Percentiles rank a stretch among this genome's conserved stretches.
These are phyloP conservation scores for Crambe crambe DNA, from an alignment of 37 sponge, comb jelly and placozoan species.

Conservation along the genomic window DNA sequence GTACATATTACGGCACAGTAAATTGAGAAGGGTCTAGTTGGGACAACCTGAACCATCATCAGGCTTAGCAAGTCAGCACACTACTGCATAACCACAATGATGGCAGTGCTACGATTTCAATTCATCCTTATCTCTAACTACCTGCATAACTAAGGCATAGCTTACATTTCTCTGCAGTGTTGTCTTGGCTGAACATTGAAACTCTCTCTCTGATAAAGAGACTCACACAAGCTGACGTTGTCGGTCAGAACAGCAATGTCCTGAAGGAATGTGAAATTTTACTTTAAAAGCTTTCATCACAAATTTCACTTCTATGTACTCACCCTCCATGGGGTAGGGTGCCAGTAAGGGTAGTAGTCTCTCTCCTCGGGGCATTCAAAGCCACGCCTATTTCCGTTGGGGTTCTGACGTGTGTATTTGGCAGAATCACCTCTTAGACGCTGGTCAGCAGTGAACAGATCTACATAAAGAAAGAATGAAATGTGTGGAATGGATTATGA, in stretches of 20 bases:
- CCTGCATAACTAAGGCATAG: background rate
- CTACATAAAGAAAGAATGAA: constrained; percentile 15
- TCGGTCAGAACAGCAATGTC: constrained; percentile 91
- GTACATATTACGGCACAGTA: no score
- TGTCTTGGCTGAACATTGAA: constrained; percentile 79
- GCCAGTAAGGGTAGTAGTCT: constrained; percentile 99
- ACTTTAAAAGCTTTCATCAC: background rate
- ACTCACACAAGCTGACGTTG: constrained; percentile 70
- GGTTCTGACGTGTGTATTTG: constrained; percentile 92
- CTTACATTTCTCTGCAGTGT: constrained; percentile 66
- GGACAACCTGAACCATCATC: no score
- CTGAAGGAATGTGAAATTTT: constrained; percentile 24
- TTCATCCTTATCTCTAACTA: no score
- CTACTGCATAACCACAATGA: no score
- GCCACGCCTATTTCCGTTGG: constrained; percentile 94
- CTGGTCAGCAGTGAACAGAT: constrained; percentile 98
- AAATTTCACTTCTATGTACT: constrained; percentile 8
- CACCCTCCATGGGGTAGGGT: constrained; percentile 93
- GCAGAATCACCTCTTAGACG: constrained; percentile 76
- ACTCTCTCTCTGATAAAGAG: constrained; percentile 68
- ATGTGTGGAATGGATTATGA: background rate
- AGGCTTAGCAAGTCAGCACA: no score
- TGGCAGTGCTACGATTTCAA: no score
- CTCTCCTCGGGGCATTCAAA: constrained; percentile 99
- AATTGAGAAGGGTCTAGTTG: no score